Evolutionary conservation across 2,113 vertebrate species (phyloP).

Genomic region (Nanorana parkeri): DNA sequence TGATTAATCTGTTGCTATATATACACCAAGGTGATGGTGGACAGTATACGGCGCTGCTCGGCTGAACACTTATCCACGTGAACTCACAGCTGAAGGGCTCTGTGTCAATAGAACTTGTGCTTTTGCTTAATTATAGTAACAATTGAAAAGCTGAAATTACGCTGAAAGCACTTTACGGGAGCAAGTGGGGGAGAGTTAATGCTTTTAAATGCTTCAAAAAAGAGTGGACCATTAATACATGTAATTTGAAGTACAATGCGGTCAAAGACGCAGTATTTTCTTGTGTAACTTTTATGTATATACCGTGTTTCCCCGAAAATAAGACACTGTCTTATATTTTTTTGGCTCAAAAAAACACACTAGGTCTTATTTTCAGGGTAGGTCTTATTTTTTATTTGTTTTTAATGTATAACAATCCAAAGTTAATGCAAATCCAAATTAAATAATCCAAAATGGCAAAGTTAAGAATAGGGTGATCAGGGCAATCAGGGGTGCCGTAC

Average conservation of each 20-base stretch:
- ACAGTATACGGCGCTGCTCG: not conserved
- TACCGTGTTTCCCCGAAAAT: no score
- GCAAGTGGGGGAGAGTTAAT: constrained; percentile 47
- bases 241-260: constrained; percentile 29
- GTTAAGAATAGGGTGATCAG: no score
- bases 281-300: not conserved
- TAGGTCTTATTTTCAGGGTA: no score
- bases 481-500: no score
- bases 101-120: constrained; percentile 39
- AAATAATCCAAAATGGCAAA: no score
- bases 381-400: no score
- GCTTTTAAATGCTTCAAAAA: constrained; percentile 39
- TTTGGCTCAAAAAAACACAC: no score
- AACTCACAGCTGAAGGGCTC: constrained; percentile 17
- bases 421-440: no score
- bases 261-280: constrained; percentile 7
- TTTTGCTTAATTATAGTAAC: constrained; percentile 52
- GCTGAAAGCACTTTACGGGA: constrained; percentile 47
- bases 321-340: no score
- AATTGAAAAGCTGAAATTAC: constrained; percentile 35
- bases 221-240: constrained; percentile 53
- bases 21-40: not conserved
- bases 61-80: constrained; percentile 12
- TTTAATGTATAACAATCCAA: no score
- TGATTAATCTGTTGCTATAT: not conserved